These are phyloP conservation scores for Steinernema carpocapsae DNA, from an alignment of 2,888 invertebrate species.

Conservation along the genomic window DNA sequence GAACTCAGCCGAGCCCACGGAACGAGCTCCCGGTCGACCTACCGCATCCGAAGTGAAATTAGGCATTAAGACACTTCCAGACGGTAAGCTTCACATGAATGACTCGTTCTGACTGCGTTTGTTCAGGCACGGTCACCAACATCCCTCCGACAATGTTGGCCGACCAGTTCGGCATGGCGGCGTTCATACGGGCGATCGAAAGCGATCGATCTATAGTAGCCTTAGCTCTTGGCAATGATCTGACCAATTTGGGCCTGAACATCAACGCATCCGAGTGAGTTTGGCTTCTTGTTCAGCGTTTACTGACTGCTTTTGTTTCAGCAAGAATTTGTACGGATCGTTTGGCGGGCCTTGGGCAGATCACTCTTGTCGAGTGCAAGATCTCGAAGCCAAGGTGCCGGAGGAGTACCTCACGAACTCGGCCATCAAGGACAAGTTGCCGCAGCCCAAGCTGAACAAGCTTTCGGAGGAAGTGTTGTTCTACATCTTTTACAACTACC, in stretches of 20 bases:
- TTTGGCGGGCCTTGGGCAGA: constrained; percentile 99
- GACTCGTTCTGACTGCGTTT: neutral
- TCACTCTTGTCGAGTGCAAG: constrained; percentile 94
- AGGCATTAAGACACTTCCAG: constrained; percentile 92
- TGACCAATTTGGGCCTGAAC: constrained; percentile 96
- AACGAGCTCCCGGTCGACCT: neutral
- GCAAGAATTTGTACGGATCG: constrained; percentile 84
- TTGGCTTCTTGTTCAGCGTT: constrained; percentile 29
- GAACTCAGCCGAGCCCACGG: constrained; percentile 44
- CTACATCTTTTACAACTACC: constrained; percentile 98
- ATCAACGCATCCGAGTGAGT: constrained; percentile 89
- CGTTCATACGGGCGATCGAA: constrained; percentile 96
- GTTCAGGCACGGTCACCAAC: constrained; percentile 89
- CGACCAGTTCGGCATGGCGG: constrained; percentile 99
- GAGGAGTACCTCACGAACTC: constrained; percentile 94
- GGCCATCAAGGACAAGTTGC: constrained; percentile 80
- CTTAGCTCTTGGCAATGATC: constrained; percentile 93
- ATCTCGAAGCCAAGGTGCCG: constrained; percentile 75
- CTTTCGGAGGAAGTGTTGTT: constrained; percentile 91
- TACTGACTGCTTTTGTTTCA: constrained; percentile 49
- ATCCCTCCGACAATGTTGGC: constrained; percentile 98
- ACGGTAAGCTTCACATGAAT: constrained; percentile 74
- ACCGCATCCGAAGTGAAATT: constrained; percentile 69
- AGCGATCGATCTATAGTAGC: constrained; percentile 94
- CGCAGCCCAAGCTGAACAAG: constrained; percentile 91